Evolutionary conservation across 2,888 invertebrate species (phyloP).

Genomic region (Phyllotreta cruciferae): DNA sequence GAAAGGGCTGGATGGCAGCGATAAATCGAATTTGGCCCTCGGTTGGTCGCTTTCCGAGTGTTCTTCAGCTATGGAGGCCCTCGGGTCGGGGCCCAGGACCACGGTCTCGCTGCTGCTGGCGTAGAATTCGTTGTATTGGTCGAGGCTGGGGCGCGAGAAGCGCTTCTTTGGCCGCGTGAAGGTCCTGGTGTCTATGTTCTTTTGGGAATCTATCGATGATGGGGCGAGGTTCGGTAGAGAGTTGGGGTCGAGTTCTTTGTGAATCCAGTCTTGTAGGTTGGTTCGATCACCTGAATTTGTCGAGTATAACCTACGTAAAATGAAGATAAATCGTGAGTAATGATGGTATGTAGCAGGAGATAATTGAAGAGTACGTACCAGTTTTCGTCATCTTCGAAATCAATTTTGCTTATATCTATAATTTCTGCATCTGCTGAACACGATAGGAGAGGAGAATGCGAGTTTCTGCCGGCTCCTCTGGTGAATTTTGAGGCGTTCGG

Average conservation of each 20-base stretch:
- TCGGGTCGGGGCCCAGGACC: conserved; percentile 18
- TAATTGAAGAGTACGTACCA: conserved; percentile 61
- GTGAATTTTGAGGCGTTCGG: conserved; percentile 44
- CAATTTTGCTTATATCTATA: conserved; percentile 66
- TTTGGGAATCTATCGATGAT: conserved; percentile 45
- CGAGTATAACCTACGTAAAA: conserved; percentile 20
- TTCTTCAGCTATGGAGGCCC: conserved; percentile 35
- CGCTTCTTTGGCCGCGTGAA: conserved; percentile 74
- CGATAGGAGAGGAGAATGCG: conserved; percentile 17
- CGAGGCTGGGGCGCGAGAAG: conserved; percentile 67
- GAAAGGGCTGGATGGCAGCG: conserved; percentile 52
- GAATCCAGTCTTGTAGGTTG: conserved; percentile 39
- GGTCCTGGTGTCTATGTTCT: conserved; percentile 72
- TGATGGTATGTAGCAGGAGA: background rate
- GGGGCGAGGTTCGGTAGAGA: conserved; percentile 7
- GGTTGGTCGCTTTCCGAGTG: conserved; percentile 40
- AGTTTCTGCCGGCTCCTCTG: conserved; percentile 29
- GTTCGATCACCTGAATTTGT: conserved; percentile 17
- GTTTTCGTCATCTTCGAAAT: conserved; percentile 66
- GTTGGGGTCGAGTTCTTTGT: conserved; percentile 17
- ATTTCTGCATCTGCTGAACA: conserved; percentile 48
- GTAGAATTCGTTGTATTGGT: conserved; percentile 56
- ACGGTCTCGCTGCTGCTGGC: conserved; percentile 36
- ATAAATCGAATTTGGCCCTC: conserved; percentile 53
- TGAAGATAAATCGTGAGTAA: conserved; percentile 5